Evolutionary conservation across 1,140 invertebrate species (phyloP), one percentile per base, ranked within the genome.

Genomic region (Elysia chlorotica): DNA sequence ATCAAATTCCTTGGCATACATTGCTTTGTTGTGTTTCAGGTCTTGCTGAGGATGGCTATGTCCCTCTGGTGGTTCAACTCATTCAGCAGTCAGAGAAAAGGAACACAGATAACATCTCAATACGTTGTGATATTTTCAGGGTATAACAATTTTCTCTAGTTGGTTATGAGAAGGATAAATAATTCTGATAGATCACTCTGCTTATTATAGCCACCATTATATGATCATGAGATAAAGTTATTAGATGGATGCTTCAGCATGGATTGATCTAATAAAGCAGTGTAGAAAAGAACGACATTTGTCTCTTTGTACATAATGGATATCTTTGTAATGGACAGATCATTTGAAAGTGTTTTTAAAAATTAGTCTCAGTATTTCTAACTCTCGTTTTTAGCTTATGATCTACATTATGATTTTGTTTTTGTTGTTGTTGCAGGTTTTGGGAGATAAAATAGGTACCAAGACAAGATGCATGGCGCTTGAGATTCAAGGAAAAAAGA

Each of bases 31-130:
- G n/a, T n/a, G n/a, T n/a, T n/a, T 35, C 61, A 80, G 78, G 68
- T 53, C 48, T 71, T 17, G 63, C 73, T 37, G 66, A 66, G 25
- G 35, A 73, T 33, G 77, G 77, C 2, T 66, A 54, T 19, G 74
- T 78, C 14, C 76, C 80, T 30, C 2, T 82, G 37, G 76, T 82
- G 6, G 48, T 80, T 0, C 80, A 82, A 53, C 73, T 80, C 28
- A 73, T 82, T n/a, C 80, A 80, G 72, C 74, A 66, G n/a, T 77
- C 74, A 21, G 33, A 76, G 69, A 65, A 78, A 41, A 73, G 77
- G 36, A 76, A 78, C 48, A 62, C 36, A 21, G 73, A 79, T 31
- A 74, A 75, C 33, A 23, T 77, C 0, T 74, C 71, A n/a, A 75
- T 80, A 10, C 53, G 80, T 31, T 75, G 74, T 74, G 80, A 82